These are phyloP conservation scores for Entomyzon cyanotis DNA, from an alignment of 2,113 vertebrate genomes.

Conservation along the genomic window DNA sequence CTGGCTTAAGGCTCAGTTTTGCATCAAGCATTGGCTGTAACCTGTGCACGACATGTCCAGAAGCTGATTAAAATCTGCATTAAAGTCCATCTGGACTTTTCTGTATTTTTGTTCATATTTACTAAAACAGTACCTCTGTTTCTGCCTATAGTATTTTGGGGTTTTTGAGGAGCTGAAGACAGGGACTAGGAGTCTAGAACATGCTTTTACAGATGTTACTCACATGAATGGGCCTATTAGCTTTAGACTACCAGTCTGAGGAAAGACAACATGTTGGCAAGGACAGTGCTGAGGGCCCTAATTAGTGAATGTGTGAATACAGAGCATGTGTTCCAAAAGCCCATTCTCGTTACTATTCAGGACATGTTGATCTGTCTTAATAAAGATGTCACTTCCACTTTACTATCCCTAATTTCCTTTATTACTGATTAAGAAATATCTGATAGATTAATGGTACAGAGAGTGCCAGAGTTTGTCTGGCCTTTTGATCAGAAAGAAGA, in stretches of 20 bases:
- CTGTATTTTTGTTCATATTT: not conserved
- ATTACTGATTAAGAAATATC: conserved; percentile 56
- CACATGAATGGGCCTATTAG: not conserved
- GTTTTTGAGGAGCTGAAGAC: not conserved
- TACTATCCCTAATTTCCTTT: conserved; percentile 51
- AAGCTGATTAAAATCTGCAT: not conserved
- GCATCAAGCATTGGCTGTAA: not conserved
- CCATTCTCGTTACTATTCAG: conserved; percentile 25
- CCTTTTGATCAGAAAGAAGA: conserved; percentile 18
- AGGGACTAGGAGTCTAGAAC: not conserved
- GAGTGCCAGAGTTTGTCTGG: not conserved
- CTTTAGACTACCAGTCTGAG: not conserved
- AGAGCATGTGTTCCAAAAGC: not conserved
- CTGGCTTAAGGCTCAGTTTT: not conserved
- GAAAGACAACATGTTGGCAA: not conserved
- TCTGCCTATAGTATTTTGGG: not conserved
- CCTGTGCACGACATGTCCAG: fast-evolving
- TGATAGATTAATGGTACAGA: conserved; percentile 3
- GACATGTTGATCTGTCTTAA: conserved; percentile 2
- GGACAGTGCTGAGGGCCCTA: not conserved
- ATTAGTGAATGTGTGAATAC: conserved; percentile 7
- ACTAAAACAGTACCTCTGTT: not conserved
- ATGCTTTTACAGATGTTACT: not conserved
- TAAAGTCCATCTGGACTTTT: not conserved
- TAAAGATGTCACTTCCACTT: conserved; percentile 55